Evolutionary conservation across 2,113 vertebrate species (phyloP).

Genomic region (Crotalus tigris): DNA sequence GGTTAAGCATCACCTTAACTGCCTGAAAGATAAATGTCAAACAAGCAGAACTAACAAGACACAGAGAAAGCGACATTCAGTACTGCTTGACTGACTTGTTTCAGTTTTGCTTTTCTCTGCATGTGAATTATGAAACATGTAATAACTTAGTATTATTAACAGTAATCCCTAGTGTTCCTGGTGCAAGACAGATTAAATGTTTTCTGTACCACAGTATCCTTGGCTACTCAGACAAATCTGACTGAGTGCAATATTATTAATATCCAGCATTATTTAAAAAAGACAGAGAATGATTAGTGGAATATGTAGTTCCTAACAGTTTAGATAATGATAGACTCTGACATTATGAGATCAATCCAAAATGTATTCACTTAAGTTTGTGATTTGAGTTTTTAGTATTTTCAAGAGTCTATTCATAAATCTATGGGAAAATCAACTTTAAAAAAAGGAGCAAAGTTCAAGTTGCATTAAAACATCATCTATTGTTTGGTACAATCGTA

Average conservation of each 20-base stretch:
- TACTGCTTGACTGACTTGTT: background rate
- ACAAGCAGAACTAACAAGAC: slow-evolving; percentile 22
- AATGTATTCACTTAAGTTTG: background rate
- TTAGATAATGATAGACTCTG: background rate
- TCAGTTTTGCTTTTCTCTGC: background rate
- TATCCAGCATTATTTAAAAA: background rate
- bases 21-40: background rate
- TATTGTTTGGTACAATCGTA: background rate
- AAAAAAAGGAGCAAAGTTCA: background rate
- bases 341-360: background rate
- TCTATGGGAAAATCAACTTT: background rate
- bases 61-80: background rate
- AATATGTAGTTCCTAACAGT: background rate
- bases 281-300: background rate
- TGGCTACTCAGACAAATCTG: background rate
- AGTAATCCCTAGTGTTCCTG: background rate
- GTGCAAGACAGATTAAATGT: background rate
- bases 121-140: background rate
- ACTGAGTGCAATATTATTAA: background rate
- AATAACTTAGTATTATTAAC: background rate
- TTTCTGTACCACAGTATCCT: background rate
- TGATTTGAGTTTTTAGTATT: background rate
- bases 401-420: background rate
- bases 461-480: background rate
- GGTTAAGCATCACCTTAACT: slow-evolving; percentile 5